These are phyloP conservation scores for Leptinotarsa haldemani DNA, from an alignment of 2,888 invertebrate species.

Conservation along the genomic window DNA sequence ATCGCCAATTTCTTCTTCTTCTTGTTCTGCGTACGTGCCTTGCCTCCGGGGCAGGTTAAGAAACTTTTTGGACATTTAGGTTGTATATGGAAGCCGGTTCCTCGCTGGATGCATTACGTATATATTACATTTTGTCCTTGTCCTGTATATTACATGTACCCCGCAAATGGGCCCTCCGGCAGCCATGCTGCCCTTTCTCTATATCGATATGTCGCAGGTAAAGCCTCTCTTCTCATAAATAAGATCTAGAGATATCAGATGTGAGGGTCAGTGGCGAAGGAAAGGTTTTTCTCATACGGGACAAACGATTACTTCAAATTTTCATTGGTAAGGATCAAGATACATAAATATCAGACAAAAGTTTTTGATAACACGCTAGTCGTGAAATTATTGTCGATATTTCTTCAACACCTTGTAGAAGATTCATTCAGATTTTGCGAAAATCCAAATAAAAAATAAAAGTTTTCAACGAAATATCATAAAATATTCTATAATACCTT, in stretches of 20 bases:
- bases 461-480: no score
- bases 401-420: no score
- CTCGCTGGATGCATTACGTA: constrained; percentile 58
- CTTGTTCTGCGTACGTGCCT: constrained; percentile 60
- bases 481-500: no score
- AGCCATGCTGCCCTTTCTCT: constrained; percentile 29
- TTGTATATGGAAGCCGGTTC: constrained; percentile 60
- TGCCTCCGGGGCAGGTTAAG: constrained; percentile 56
- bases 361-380: no score
- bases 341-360: no score
- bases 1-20: constrained; percentile 51
- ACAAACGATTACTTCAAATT: no score
- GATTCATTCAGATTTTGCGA: no score
- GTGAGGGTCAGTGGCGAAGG: constrained; percentile 14
- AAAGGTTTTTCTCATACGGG: background rate
- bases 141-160: constrained; percentile 57
- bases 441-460: no score
- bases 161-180: constrained; percentile 38
- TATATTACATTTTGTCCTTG: constrained; percentile 54
- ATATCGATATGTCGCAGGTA: constrained; percentile 57
- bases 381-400: no score
- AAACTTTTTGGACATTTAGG: constrained; percentile 62
- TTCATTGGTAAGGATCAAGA: no score
- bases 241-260: constrained; percentile 51
- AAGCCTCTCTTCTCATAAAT: constrained; percentile 54